These are phyloP conservation scores for Melieria crassipennis DNA, from an alignment of 2,888 invertebrate genomes.

Conservation along the genomic window DNA sequence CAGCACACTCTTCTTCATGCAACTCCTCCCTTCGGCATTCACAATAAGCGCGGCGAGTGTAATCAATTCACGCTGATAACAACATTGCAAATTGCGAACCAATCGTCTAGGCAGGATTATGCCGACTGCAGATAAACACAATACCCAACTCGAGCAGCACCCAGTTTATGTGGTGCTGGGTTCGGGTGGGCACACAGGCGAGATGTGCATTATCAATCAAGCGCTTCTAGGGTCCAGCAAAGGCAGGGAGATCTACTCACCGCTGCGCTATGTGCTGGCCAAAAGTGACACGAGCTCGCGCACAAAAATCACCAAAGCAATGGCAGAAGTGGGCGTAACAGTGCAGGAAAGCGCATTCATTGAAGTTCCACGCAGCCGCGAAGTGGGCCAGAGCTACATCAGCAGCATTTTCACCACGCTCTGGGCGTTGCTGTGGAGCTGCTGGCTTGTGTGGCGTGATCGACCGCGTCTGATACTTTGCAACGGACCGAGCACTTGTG, in stretches of 20 bases:
- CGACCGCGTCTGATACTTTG: conserved; percentile 86
- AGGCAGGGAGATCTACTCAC: conserved; percentile 37
- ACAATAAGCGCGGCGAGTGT: no score
- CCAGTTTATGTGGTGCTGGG: conserved; percentile 61
- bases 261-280: conserved; percentile 75
- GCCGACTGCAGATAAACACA: not conserved
- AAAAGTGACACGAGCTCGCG: conserved; percentile 80
- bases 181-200: conserved; percentile 82
- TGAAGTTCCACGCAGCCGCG: conserved; percentile 82
- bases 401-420: conserved; percentile 83
- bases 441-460: conserved; percentile 75
- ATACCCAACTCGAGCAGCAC: not conserved
- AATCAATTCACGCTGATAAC: no score
- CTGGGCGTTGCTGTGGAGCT: conserved; percentile 73
- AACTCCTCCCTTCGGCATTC: no score
- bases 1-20: no score
- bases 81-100: no score
- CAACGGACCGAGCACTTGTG: conserved; percentile 97
- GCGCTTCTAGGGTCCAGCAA: conserved; percentile 64
- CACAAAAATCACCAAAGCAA: conserved; percentile 70
- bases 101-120: not conserved
- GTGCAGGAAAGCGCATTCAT: conserved; percentile 67
- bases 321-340: conserved; percentile 62
- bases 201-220: conserved; percentile 81
- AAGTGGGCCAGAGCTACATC: conserved; percentile 86